phyloP scores from a whole-genome alignment of 2,797 vertebrate species.

The Pangasius sanitwongsei region DNA sequence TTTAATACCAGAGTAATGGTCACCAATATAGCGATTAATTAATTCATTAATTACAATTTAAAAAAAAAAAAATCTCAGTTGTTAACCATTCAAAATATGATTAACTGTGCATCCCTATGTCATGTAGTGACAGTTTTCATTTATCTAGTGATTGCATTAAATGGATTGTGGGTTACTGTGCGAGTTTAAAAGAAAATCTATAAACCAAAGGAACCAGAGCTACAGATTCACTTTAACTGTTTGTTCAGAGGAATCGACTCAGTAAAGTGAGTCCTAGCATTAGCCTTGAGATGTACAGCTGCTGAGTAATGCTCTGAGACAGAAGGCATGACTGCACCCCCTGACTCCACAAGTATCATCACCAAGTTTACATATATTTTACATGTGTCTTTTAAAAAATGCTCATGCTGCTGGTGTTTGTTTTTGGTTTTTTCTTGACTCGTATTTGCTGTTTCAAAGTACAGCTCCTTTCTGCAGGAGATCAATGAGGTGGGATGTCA shows the following conservation, averaged over 20 bases:
- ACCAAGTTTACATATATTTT: neutral
- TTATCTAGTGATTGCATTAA: neutral
- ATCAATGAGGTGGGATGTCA: conserved; percentile 17
- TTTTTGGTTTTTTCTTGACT: neutral
- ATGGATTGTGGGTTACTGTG: neutral
- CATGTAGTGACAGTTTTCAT: neutral
- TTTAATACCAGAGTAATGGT: neutral
- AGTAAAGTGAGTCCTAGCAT: neutral
- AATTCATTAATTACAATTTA: neutral
- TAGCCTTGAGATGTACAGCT: conserved; percentile 15
- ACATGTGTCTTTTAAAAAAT: neutral
- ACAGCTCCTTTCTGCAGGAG: neutral
- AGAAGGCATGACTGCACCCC: conserved; percentile 7
- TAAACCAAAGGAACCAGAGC: neutral
- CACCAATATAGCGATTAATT: neutral
- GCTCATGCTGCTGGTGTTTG: neutral
- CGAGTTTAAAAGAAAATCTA: neutral
- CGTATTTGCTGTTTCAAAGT: neutral
- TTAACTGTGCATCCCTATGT: neutral
- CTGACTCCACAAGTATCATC: neutral
- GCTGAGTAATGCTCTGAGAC: conserved; percentile 36
- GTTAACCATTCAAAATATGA: neutral
- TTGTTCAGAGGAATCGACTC: conserved; percentile 12
- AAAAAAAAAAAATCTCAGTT: neutral
- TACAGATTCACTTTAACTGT: neutral